A percentile compares a stretch with the other conserved stretches of the same genome.
Conservation (phyloP, 2,888 invertebrate genomes). For the Apodemia zela region DNA sequence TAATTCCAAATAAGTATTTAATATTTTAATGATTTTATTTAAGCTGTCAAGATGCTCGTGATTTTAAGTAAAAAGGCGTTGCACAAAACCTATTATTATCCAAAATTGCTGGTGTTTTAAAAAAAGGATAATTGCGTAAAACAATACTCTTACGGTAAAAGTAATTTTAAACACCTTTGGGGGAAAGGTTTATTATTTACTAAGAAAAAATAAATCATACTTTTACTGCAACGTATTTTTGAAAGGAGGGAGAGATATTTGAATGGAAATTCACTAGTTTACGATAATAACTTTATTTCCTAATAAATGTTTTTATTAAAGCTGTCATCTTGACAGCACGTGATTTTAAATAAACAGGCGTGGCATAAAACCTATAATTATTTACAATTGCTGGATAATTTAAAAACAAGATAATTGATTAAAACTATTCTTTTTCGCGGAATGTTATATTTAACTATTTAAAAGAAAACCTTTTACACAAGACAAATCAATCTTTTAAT, state of each 20-base stretch:
- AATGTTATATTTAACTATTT: slow-evolving; percentile 20
- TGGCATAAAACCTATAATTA: slow-evolving; percentile 20
- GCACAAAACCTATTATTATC: slow-evolving; percentile 24
- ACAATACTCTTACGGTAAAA: slow-evolving; percentile 28
- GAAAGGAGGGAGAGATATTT: background rate
- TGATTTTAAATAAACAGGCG: background rate
- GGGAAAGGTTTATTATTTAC: background rate
- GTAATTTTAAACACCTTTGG: slow-evolving; percentile 20
- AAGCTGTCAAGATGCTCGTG: background rate
- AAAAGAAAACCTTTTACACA: background rate
- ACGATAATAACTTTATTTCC: background rate
- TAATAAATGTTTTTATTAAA: background rate
- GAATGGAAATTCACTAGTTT: background rate
- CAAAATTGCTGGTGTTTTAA: slow-evolving; percentile 24
- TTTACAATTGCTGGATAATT: slow-evolving; percentile 23
- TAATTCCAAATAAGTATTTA: background rate
- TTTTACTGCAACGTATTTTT: background rate
- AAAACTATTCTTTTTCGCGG: slow-evolving; percentile 28
- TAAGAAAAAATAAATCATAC: slow-evolving; percentile 17
- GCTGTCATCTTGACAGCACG: background rate
- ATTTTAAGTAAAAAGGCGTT: background rate
- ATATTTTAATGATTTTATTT: background rate
- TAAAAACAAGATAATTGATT: slow-evolving; percentile 29
- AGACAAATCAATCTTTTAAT: slow-evolving; percentile 10
- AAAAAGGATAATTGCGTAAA: slow-evolving; percentile 31